phyloP scores from a whole-genome alignment of 2,888 invertebrate genomes.

The Clusia tigrina region DNA sequence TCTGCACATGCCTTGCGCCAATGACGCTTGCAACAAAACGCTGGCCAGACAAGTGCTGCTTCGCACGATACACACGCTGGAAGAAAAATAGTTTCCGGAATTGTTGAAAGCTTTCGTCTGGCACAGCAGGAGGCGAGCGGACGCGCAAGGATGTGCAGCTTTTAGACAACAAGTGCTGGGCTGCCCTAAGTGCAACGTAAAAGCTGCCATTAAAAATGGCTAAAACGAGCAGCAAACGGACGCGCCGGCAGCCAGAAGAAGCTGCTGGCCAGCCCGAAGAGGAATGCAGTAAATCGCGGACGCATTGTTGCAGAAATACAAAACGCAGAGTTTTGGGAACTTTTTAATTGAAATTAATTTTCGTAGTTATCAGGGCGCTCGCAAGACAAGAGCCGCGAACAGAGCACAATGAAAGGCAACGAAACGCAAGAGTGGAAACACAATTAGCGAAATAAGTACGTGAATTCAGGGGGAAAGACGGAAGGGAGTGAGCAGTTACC shows the following conservation, averaged over 20 bases:
- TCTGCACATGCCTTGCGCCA: not conserved
- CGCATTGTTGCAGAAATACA: constrained; percentile 2
- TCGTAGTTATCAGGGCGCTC: constrained; percentile 12
- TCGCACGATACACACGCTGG: no score
- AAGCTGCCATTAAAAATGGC: constrained; percentile 2
- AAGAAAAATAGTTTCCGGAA: no score
- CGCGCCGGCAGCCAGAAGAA: constrained; percentile 1
- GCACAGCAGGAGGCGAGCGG: not conserved
- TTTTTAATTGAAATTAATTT: constrained; percentile 24
- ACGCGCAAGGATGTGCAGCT: not conserved
- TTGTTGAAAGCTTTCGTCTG: not conserved
- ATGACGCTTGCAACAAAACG: not conserved
- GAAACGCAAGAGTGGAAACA: not conserved
- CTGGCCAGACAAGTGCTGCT: not conserved
- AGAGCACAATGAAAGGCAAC: not conserved
- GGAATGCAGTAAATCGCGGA: not conserved
- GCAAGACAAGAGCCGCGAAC: constrained; percentile 4
- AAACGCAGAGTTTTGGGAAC: constrained; percentile 20
- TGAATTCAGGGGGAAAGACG: not conserved
- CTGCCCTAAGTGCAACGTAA: no score
- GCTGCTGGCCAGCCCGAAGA: no score
- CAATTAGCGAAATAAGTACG: constrained; percentile 1
- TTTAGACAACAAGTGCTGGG: no score
- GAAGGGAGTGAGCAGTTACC: no score
- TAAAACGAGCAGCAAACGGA: no score